Conservation (phyloP, 2,797 vertebrate genomes). For the Mormyrops attenuatus region DNA sequence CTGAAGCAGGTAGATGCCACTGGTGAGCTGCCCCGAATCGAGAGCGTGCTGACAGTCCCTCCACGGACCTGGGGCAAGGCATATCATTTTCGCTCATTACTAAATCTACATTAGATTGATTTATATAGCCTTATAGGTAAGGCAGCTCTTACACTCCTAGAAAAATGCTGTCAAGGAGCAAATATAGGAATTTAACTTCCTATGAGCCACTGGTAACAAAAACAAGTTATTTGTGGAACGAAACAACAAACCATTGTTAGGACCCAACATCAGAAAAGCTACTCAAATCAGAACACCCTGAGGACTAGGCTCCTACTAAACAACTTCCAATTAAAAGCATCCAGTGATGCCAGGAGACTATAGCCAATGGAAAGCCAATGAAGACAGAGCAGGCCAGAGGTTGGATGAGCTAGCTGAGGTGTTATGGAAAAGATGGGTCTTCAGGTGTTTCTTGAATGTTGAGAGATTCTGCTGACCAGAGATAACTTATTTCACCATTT, state of each 20-base stretch:
- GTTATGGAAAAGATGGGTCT: not conserved
- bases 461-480: not conserved
- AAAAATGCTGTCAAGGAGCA: not conserved
- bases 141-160: not conserved
- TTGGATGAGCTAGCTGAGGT: not conserved
- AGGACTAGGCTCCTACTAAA: not conserved
- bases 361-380: not conserved
- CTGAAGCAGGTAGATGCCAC: constrained; percentile 73
- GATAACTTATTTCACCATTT: not conserved
- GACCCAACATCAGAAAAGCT: not conserved
- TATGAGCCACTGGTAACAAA: not conserved
- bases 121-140: not conserved
- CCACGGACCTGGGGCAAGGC: constrained; percentile 71
- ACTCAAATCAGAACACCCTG: not conserved
- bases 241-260: not conserved
- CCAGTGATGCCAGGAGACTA: not conserved
- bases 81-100: not conserved
- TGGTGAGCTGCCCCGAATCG: constrained; percentile 64
- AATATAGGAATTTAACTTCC: not conserved
- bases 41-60: constrained; percentile 73
- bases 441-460: not conserved
- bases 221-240: not conserved
- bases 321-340: not conserved
- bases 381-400: not conserved
- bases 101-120: not conserved